phyloP scores from a whole-genome alignment of 1,140 invertebrate species.

The Drosophila arawakana region DNA sequence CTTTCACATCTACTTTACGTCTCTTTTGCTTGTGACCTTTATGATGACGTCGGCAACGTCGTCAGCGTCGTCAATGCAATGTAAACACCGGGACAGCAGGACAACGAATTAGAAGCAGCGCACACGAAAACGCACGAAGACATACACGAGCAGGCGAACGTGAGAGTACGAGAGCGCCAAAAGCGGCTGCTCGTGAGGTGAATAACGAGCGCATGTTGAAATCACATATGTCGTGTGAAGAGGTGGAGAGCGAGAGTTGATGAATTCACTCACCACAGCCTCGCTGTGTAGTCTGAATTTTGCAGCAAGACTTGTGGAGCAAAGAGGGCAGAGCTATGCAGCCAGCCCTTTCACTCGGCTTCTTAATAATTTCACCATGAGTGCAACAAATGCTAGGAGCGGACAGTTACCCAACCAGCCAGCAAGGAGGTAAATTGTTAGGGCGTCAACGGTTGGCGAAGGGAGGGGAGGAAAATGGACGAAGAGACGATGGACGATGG shows the following conservation, averaged over 20 bases:
- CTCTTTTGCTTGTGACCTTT: conserved; percentile 55
- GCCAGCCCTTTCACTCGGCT: too few relatives aligned
- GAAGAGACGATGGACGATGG: conserved; percentile 1
- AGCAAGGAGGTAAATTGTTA: conserved; percentile 49
- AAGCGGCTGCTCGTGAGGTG: conserved; percentile 41
- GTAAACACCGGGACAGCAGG: conserved; percentile 41
- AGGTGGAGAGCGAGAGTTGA: too few relatives aligned
- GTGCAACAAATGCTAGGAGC: conserved; percentile 71
- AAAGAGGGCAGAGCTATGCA: too few relatives aligned
- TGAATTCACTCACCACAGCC: too few relatives aligned
- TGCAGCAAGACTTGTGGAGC: too few relatives aligned
- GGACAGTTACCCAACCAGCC: conserved; percentile 28
- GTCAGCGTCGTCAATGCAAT: conserved; percentile 27
- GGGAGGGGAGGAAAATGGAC: neutral
- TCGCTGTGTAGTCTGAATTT: too few relatives aligned
- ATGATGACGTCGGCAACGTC: conserved; percentile 64
- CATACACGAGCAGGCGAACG: conserved; percentile 1
- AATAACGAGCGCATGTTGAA: conserved; percentile 42
- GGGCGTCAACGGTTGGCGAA: conserved; percentile 11
- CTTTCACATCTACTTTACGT: neutral
- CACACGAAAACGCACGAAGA: neutral
- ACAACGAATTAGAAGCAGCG: neutral
- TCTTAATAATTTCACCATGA: conserved; percentile 12
- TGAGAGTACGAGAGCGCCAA: conserved; percentile 25
- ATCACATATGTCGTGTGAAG: conserved; percentile 2